Evolutionary conservation across 2,113 vertebrate genomes (phyloP), one percentile per base, ranked within the genome.

Genomic region (Prolemur simus): DNA sequence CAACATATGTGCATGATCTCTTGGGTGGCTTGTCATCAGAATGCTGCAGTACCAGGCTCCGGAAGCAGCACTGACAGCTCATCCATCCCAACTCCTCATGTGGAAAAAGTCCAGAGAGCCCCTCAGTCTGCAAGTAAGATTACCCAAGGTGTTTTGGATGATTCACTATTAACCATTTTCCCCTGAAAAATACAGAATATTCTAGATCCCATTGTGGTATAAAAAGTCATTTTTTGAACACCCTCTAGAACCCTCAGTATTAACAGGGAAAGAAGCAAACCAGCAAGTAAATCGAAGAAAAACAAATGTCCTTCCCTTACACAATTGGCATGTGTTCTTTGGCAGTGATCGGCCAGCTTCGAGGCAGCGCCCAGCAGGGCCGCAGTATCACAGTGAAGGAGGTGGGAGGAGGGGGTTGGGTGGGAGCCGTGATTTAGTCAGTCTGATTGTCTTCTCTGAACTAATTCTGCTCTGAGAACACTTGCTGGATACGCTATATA

Each of bases 201-300:
- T 85, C 80, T 81, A 92, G 56, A 86, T 45, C 7, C 21, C 11
- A 74, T 25, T 60, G 39, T 60, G 27, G 6, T 45, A 91, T 69
- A 66, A 81, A 81, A 76, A 89, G 32, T 58, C 7, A 25, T 88
- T 85, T 94, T 88, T 89, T 37, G 78, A 42, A 82, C n/a, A 95
- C 14, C n/a, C 14, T 74, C 42, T 45, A 86, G 54, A 42, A 9
- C 39, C 6, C 15, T 52, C 39, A 87, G 82, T 21, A 52, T 87
- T 80, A 42, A 54, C 68, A 86, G 56, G 9, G 23, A 32, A 42
- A 85, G 60, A 77, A 69, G 20, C 45, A 52, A 86, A 80, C 47
- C 76, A 89, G 49, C 18, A 66, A 84, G 17, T 37, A 69, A 87
- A 56, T 3, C n/a, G 34, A 84, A 93, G 66, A 82, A 63, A 29